Conservation (phyloP, 2,113 vertebrate genomes). For the Epinephelus lanceolatus region DNA sequence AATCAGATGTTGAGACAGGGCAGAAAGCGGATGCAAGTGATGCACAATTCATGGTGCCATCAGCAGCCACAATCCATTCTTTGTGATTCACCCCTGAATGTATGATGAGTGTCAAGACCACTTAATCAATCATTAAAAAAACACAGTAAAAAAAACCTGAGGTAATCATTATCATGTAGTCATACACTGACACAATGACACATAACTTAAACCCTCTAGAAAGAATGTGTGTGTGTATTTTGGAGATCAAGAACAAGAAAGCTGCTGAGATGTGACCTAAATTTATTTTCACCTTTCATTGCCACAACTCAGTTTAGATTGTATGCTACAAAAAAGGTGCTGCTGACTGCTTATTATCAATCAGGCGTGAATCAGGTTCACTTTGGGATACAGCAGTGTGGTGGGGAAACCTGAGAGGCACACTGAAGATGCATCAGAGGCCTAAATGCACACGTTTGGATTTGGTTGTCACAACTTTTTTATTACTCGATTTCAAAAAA, state of each 20-base stretch:
- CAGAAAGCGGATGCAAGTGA: no score
- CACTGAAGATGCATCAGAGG: background rate
- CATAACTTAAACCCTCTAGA: background rate
- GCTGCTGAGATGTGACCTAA: slow-evolving; percentile 26
- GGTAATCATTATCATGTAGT: slow-evolving; percentile 21
- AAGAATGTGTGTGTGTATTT: background rate
- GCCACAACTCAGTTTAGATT: background rate
- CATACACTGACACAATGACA: slow-evolving; percentile 13
- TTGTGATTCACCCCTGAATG: no score
- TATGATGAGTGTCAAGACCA: background rate
- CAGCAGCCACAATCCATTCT: no score
- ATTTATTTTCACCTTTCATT: slow-evolving; percentile 6
- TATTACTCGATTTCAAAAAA: background rate
- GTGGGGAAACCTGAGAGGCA: background rate
- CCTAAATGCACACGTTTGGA: background rate
- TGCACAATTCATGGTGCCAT: no score
- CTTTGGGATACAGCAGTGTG: background rate
- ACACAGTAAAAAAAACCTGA: background rate
- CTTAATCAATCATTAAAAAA: background rate
- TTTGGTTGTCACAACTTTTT: background rate
- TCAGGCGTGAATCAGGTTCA: background rate
- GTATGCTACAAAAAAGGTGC: background rate
- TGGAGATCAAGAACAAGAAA: slow-evolving; percentile 15
- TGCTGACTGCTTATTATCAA: slow-evolving; percentile 4
- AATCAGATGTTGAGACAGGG: no score